These are phyloP conservation scores for Drosophila pallidifrons DNA, from an alignment of 1,140 invertebrate genomes.

Conservation along the genomic window DNA sequence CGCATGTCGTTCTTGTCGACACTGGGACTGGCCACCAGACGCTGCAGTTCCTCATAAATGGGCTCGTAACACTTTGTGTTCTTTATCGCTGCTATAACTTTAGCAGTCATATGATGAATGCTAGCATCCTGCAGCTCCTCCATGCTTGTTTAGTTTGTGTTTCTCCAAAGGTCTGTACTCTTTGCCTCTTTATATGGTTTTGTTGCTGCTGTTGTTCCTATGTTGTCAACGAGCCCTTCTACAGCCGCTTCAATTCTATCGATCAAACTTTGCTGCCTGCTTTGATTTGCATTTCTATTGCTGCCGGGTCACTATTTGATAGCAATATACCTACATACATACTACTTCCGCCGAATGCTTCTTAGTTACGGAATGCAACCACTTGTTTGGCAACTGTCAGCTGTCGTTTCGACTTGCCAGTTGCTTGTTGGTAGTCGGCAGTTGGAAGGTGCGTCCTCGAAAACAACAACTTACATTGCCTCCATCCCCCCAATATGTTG, in stretches of 20 bases:
- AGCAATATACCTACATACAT: conserved; percentile 19
- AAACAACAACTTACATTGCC: neutral
- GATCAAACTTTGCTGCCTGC: conserved; percentile 54
- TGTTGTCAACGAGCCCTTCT: conserved; percentile 29
- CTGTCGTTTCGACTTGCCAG: neutral
- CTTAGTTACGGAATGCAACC: conserved; percentile 79
- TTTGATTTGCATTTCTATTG: conserved; percentile 40
- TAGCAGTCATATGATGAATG: conserved; percentile 88
- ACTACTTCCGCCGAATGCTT: conserved; percentile 54
- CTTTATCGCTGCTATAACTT: conserved; percentile 88
- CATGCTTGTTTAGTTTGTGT: conserved; percentile 68
- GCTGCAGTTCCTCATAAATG: conserved; percentile 87
- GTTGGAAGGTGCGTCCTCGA: conserved; percentile 21
- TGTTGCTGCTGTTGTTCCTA: conserved; percentile 21
- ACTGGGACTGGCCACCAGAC: conserved; percentile 88
- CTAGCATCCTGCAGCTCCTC: conserved; percentile 86
- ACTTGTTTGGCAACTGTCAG: conserved; percentile 60
- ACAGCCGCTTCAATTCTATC: conserved; percentile 42
- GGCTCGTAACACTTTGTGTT: conserved; percentile 88
- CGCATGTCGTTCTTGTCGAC: conserved; percentile 92
- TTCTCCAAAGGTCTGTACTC: neutral
- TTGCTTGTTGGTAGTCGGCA: neutral
- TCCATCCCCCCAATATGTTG: neutral
- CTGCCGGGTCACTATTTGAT: conserved; percentile 9
- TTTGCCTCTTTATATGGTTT: conserved; percentile 6